Evolutionary conservation across 2,797 vertebrate species (phyloP), one percentile per base, ranked within the genome.

Genomic region (Syngnathus rostellatus): DNA sequence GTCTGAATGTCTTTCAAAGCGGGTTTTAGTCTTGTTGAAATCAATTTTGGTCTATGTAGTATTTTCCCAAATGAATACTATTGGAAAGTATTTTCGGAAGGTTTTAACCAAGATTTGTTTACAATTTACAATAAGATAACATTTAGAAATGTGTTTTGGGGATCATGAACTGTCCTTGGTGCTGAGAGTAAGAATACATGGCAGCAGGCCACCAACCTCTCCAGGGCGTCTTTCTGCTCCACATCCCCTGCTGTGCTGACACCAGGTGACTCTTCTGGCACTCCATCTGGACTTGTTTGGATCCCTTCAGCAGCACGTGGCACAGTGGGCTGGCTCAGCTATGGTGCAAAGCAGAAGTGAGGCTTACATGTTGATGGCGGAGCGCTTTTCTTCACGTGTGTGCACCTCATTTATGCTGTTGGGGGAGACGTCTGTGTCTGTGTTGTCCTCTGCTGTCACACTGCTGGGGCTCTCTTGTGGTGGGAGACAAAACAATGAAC

Each of bases 151-250:
- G 31, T 31, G 31, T 31, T 31, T 31, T 31, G 31, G 31, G 31
- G 3, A 4, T 31, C 31, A 31, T 31, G 31, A 4, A 31, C 31
- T 31, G 31, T 31, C 31, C 31, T 31, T 31, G 31, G 31, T 37
- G 54, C 19, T 51, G 14, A 14, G 3, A 25, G 25, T 21, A 65
- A 21, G n/a, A 21, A 62, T 2, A 51, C 19, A n/a, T 9, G 8
- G 50, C 50, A 51, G 50, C 50, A 39, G 25, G 2, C 9, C 45
- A 70, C 87, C 83, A 66, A 97, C 94, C 94, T 94, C 78, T 94
- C 88, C 1, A 98, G 88, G 53, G 92, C 90, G 68, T 90, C 83
- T 80, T 92, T 90, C 70, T 93, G 94, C 77, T 93, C 92, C 75
- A 92, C 77, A 6, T 83, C 54, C 4, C 68, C 72, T 7, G 72